Evolutionary conservation across 2,888 invertebrate species (phyloP), one percentile per base, ranked within the genome.

Genomic region (Clitarchus hookeri): DNA sequence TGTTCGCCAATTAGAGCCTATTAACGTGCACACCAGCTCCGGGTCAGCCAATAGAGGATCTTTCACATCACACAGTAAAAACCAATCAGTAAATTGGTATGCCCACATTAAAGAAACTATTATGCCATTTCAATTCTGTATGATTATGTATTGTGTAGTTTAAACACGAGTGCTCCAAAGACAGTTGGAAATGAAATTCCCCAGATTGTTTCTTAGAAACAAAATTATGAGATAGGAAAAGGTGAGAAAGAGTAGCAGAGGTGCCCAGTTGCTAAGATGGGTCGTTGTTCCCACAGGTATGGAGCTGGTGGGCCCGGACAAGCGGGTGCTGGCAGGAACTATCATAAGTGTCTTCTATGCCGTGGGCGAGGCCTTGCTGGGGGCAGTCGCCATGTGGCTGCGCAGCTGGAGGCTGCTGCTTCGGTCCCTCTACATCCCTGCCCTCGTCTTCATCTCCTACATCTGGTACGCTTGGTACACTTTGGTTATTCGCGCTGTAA

Each of bases 401-500:
- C 27, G 82, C 19, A 27, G 23, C 27, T 82, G 82, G 82, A 27
- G 82, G 44, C 13, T 44, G 27, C 27, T 82, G 16, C 82, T 82
- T 8, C 13, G 82, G 23, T 16, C 82, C 26, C n/a, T 36, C 36
- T 82, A 82, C 44, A 26, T 82, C 9, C 82, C 82, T 44, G 82
- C 82, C 16, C 82, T 82, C 82, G 27, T 82, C 82, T 82, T 82
- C 23, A 82, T 82, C 82, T 82, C 82, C n/a, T 82, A 82, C 36
- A 36, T 82, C 44, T 82, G 82, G 82, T 82, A 82, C 8, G 82
- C 27, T 27, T 13, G n/a, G 25, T 25, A 36, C 36, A 36, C 36
- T 4, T 36, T 36, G 6, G 23, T n/a, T 65, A n/a, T 23, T 65
- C n/a, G 36, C 36, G 4, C 36, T 4, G 36, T 36, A 36, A 36